Conservation (phyloP, 1,140 invertebrate genomes). For the Meteorus sp. region DNA sequence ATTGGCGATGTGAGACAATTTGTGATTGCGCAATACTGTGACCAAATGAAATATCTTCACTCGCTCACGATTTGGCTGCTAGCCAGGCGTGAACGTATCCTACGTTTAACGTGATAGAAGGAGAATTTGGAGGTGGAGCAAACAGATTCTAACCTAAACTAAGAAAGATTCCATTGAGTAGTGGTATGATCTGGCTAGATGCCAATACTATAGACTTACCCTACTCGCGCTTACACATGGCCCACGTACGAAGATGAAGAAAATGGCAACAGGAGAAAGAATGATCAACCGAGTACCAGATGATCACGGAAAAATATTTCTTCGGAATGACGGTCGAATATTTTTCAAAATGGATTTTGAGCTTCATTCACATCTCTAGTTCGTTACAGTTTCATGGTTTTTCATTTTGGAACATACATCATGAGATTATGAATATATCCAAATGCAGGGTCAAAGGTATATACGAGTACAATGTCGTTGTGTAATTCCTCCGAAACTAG, state of each 20-base stretch:
- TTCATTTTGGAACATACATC: no score
- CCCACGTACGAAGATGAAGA: background rate
- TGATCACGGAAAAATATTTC: conserved; percentile 15
- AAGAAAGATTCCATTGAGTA: conserved; percentile 59
- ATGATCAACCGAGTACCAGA: conserved; percentile 18
- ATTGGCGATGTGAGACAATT: no score
- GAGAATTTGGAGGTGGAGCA: background rate
- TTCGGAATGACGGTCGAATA: background rate
- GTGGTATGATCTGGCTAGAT: conserved; percentile 45
- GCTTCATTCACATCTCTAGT: no score
- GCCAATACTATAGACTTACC: conserved; percentile 52
- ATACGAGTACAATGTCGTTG: no score
- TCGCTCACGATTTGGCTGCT: conserved; percentile 19
- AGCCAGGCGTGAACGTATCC: conserved; percentile 48
- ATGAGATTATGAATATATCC: no score
- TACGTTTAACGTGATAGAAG: conserved; percentile 48
- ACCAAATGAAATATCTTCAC: no score
- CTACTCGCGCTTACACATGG: conserved; percentile 7
- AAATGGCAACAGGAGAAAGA: background rate
- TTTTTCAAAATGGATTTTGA: no score
- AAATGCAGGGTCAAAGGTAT: no score
- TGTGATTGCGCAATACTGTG: no score
- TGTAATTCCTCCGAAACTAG: background rate
- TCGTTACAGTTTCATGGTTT: no score
- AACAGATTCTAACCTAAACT: conserved; percentile 42